A percentile compares a stretch with the other conserved stretches of the same genome.
Conservation (phyloP, 2,113 vertebrate genomes). For the Rhodinocichla rosea region DNA sequence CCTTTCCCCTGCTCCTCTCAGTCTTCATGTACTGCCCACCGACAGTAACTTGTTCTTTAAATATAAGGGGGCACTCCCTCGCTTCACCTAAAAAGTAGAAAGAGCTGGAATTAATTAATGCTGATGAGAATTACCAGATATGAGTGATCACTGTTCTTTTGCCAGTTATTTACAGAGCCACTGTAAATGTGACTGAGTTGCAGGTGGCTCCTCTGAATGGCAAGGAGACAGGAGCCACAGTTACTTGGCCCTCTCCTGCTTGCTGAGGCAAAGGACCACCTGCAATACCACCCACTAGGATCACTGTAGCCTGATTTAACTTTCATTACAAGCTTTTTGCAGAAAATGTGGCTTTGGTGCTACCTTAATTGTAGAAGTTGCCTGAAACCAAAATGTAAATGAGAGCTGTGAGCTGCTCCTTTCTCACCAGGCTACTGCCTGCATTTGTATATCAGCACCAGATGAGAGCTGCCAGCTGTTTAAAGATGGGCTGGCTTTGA, state of each 20-base stretch:
- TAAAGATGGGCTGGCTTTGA: background rate
- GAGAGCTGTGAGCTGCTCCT: background rate
- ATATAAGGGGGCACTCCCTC: background rate
- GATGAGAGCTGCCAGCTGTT: background rate
- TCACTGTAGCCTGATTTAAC: fast-evolving
- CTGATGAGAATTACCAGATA: background rate
- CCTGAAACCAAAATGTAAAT: background rate
- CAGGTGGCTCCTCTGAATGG: background rate
- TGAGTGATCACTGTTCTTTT: background rate
- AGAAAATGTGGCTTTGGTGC: background rate
- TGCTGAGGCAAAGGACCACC: background rate
- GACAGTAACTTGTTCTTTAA: background rate
- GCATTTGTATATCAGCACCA: background rate
- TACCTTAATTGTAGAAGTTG: background rate
- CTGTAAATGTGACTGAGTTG: background rate
- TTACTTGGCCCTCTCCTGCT: background rate
- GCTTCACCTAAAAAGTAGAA: background rate
- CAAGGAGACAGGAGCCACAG: background rate
- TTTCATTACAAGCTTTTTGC: background rate
- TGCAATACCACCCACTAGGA: background rate
- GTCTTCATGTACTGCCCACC: background rate
- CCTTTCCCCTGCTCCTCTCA: background rate
- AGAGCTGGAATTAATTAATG: background rate
- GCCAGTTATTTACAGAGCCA: background rate
- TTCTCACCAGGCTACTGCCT: background rate